Percentiles rank a stretch among this genome's conserved stretches.
phyloP scores from a whole-genome alignment of 2,888 invertebrate genomes.

The Chrysomela aeneicollis region DNA sequence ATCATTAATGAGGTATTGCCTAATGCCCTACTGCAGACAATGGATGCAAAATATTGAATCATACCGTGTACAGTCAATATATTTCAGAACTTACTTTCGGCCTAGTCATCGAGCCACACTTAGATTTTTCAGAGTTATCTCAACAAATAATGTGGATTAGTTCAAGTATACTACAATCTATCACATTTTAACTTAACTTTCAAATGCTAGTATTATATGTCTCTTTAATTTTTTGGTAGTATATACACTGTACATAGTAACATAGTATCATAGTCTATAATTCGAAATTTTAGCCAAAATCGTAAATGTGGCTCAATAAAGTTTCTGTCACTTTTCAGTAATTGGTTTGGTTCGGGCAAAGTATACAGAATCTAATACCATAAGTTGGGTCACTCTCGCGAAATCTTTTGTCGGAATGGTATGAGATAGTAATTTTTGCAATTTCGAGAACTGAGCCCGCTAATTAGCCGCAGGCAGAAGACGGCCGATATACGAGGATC shows the following conservation, averaged over 20 bases:
- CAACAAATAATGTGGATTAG: conserved; percentile 8
- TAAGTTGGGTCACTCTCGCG: too few species aligned
- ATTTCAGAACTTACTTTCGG: neutral
- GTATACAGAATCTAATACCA: too few species aligned
- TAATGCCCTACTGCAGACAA: conserved; percentile 7
- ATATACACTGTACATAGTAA: conserved; percentile 44
- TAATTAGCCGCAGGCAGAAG: too few species aligned
- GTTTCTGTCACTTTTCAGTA: too few species aligned
- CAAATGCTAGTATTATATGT: conserved; percentile 22
- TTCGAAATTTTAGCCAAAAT: conserved; percentile 23
- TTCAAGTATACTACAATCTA: conserved; percentile 33
- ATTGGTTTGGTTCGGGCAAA: too few species aligned
- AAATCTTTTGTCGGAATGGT: too few species aligned
- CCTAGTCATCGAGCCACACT: neutral
- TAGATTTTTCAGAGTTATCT: neutral
- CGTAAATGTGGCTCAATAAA: conserved; percentile 24
- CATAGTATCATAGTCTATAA: too few species aligned
- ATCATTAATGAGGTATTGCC: neutral
- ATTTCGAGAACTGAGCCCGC: too few species aligned
- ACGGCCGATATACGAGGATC: too few species aligned
- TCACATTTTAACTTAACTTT: conserved; percentile 36
- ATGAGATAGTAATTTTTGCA: too few species aligned
- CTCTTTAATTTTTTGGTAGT: conserved; percentile 20
- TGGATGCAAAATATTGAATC: neutral
- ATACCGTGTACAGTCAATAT: conserved; percentile 14